These are phyloP conservation scores for Bombus picipes DNA, from an alignment of 1,140 invertebrate genomes.

Conservation along the genomic window DNA sequence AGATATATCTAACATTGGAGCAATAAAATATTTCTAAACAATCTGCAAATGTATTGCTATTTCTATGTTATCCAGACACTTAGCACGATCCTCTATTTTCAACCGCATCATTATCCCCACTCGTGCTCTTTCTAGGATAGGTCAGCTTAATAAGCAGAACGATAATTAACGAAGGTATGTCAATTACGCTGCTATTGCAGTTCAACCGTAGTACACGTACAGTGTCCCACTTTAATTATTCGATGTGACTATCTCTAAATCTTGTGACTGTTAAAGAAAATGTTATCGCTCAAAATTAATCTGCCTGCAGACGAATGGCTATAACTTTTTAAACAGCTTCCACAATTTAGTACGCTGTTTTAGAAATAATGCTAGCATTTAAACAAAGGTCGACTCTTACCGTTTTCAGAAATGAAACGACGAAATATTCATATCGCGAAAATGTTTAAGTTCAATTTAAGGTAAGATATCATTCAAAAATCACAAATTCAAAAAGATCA, in stretches of 20 bases:
- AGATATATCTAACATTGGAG: neutral
- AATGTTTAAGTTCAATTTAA: too few relatives aligned
- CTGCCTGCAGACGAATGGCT: too few relatives aligned
- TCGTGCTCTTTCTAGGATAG: neutral
- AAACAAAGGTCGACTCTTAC: too few relatives aligned
- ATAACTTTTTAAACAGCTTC: neutral
- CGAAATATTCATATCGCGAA: too few relatives aligned
- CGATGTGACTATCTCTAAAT: neutral
- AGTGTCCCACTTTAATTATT: neutral
- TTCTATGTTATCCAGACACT: neutral
- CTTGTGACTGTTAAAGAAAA: too few relatives aligned
- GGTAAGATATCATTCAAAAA: too few relatives aligned
- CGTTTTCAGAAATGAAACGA: too few relatives aligned
- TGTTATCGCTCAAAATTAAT: too few relatives aligned
- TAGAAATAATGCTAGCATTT: neutral
- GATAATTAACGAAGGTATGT: conserved; percentile 76
- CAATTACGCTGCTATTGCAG: conserved; percentile 69
- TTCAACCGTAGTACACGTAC: conserved; percentile 48
- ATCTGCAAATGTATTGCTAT: neutral
- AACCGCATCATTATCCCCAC: neutral
- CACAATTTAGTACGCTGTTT: neutral
- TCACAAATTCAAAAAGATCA: too few relatives aligned
- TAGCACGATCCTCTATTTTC: neutral
- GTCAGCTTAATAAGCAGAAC: conserved; percentile 70
- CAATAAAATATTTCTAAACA: neutral